Percentiles rank a stretch among this genome's conserved stretches.
These are phyloP conservation scores for Mallotus villosus DNA, from an alignment of 2,797 vertebrate genomes.

Conservation along the genomic window DNA sequence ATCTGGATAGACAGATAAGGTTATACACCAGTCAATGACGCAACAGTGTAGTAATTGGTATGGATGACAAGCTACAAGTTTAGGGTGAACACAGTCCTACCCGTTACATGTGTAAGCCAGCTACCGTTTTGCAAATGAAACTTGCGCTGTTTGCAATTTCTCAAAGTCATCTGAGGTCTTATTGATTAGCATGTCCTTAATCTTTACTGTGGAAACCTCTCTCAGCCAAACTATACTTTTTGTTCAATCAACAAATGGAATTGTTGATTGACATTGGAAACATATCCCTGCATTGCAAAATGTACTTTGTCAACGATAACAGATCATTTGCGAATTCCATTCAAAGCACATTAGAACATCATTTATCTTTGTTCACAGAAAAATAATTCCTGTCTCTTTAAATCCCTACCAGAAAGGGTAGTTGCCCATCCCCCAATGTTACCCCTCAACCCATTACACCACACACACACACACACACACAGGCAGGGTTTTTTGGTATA, in stretches of 20 bases:
- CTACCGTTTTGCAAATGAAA: not conserved
- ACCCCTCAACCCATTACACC: slow-evolving; percentile 60
- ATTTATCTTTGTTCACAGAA: slow-evolving; percentile 70
- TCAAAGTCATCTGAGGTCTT: not conserved
- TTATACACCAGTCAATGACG: not conserved
- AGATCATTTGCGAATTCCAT: slow-evolving; percentile 10
- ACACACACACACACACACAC: slow-evolving; percentile 38
- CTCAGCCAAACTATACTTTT: not conserved
- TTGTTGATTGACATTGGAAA: not conserved
- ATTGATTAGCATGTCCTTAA: not conserved
- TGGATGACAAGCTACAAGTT: slow-evolving; percentile 5
- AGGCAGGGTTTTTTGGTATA: slow-evolving; percentile 12
- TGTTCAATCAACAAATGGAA: not conserved
- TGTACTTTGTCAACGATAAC: not conserved
- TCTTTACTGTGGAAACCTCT: not conserved
- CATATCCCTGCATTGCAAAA: not conserved
- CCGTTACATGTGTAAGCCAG: not conserved
- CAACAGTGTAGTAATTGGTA: slow-evolving; percentile 31
- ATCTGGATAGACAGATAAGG: slow-evolving; percentile 60
- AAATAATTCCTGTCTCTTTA: slow-evolving; percentile 76
- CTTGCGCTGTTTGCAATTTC: not conserved
- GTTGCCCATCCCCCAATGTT: slow-evolving; percentile 74
- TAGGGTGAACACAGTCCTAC: not conserved
- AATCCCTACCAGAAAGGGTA: slow-evolving; percentile 67
- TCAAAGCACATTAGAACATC: slow-evolving; percentile 35